These are phyloP conservation scores for Pocillopora meandrina DNA, from an alignment of 92 coral and sea anemone species.

Conservation along the genomic window DNA sequence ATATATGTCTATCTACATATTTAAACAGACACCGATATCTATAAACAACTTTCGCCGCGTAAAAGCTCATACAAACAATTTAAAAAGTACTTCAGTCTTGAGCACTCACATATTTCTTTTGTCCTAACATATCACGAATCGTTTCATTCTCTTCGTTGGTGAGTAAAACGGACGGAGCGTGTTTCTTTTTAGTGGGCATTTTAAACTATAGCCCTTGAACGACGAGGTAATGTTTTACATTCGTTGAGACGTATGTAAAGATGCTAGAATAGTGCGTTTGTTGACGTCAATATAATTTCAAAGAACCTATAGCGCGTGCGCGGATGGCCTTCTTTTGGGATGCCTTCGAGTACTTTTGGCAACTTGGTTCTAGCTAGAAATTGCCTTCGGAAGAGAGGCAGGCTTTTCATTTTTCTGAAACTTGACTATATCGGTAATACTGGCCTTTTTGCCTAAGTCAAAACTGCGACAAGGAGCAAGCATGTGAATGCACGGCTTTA, in stretches of 20 bases:
- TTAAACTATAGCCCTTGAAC: neutral
- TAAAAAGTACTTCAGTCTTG: neutral
- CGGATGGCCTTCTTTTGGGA: neutral
- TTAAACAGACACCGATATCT: no score
- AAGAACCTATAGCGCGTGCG: constrained; percentile 3
- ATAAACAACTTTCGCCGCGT: neutral
- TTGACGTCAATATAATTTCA: constrained; percentile 27
- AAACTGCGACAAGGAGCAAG: no score
- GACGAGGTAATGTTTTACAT: neutral
- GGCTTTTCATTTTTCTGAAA: no score
- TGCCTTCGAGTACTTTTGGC: no score
- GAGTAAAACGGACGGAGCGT: constrained; percentile 63
- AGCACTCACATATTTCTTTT: constrained; percentile 47
- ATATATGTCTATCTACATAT: no score
- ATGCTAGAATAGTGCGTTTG: neutral
- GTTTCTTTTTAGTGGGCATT: constrained; percentile 59
- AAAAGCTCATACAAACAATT: neutral
- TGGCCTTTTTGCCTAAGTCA: no score
- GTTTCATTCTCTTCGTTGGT: constrained; percentile 63
- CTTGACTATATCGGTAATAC: no score
- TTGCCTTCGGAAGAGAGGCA: no score
- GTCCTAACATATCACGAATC: constrained; percentile 56
- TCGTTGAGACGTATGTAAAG: neutral
- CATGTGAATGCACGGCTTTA: no score
- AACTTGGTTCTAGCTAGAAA: no score